Percentiles rank a stretch among this genome's conserved stretches.
Conservation (phyloP, 1,140 invertebrate species). For the Prorops nasuta region DNA sequence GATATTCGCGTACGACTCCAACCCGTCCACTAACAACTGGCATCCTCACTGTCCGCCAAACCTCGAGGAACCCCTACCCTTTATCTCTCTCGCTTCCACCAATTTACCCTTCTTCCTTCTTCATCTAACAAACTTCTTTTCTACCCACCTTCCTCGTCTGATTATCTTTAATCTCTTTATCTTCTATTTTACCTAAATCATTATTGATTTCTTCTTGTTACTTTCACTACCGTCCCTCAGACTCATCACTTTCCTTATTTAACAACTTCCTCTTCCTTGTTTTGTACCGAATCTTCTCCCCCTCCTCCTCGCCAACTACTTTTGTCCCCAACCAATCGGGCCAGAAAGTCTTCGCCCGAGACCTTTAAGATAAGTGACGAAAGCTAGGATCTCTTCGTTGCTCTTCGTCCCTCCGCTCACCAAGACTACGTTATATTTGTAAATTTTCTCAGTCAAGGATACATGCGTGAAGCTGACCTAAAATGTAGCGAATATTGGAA, state of each 20-base stretch:
- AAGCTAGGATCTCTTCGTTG: too few species aligned
- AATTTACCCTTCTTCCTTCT: slow-evolving; percentile 1
- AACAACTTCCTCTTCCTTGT: neutral
- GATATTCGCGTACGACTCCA: slow-evolving; percentile 45
- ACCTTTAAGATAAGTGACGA: too few species aligned
- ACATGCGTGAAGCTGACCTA: too few species aligned
- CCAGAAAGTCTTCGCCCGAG: too few species aligned
- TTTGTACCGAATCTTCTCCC: too few species aligned
- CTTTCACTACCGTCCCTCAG: neutral
- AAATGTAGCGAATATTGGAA: too few species aligned
- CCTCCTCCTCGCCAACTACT: too few species aligned
- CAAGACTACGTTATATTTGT: too few species aligned
- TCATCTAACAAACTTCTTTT: too few species aligned
- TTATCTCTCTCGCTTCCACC: slow-evolving; percentile 7
- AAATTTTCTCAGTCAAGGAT: too few species aligned
- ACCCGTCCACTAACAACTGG: slow-evolving; percentile 51
- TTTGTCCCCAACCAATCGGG: too few species aligned
- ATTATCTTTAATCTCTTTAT: slow-evolving; percentile 7
- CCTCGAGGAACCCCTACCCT: slow-evolving; percentile 39
- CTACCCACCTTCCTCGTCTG: slow-evolving; percentile 5
- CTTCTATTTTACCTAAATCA: neutral
- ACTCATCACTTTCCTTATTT: neutral
- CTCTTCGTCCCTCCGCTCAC: too few species aligned
- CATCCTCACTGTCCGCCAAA: slow-evolving; percentile 39
- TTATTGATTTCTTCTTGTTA: neutral